Conservation (phyloP, 2,797 vertebrate species). For the Enteromius paludinosus region DNA sequence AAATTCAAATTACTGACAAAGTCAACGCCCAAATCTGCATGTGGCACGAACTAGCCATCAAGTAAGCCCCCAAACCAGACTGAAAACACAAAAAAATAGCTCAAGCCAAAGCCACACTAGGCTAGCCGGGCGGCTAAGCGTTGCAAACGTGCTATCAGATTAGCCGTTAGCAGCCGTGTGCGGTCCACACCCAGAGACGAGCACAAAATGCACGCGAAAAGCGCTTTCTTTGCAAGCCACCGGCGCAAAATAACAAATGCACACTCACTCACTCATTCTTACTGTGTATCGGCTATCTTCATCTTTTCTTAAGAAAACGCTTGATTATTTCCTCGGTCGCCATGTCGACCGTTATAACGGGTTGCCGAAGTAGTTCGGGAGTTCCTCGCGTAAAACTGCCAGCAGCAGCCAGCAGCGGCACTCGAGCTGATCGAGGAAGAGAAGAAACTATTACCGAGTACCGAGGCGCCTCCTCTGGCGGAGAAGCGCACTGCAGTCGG, state of each 20-base stretch:
- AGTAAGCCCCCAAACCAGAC: not conserved
- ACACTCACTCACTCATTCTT: constrained; percentile 81
- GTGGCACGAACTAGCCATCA: not conserved
- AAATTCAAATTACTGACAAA: not conserved
- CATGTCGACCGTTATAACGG: constrained; percentile 82
- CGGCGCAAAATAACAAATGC: not conserved
- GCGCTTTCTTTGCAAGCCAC: not conserved
- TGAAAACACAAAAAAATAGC: not conserved
- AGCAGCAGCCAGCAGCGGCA: constrained; percentile 16
- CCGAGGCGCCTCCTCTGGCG: constrained; percentile 10
- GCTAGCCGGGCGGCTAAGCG: constrained; percentile 37
- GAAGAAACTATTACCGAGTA: not conserved
- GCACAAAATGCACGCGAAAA: constrained; percentile 28
- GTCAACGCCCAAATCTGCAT: not conserved
- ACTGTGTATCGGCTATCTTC: constrained; percentile 78
- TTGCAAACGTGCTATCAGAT: constrained; percentile 61
- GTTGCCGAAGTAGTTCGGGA: constrained; percentile 77
- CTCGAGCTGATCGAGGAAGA: constrained; percentile 41
- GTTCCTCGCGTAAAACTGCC: constrained; percentile 58
- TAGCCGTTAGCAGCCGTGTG: constrained; percentile 54
- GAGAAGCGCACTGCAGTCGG: not conserved
- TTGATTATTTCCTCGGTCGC: constrained; percentile 77
- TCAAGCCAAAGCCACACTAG: not conserved
- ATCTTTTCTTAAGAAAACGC: constrained; percentile 77
- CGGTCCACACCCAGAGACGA: constrained; percentile 55